Conservation (phyloP, 2,113 vertebrate species). For the Hystrix cristata region DNA sequence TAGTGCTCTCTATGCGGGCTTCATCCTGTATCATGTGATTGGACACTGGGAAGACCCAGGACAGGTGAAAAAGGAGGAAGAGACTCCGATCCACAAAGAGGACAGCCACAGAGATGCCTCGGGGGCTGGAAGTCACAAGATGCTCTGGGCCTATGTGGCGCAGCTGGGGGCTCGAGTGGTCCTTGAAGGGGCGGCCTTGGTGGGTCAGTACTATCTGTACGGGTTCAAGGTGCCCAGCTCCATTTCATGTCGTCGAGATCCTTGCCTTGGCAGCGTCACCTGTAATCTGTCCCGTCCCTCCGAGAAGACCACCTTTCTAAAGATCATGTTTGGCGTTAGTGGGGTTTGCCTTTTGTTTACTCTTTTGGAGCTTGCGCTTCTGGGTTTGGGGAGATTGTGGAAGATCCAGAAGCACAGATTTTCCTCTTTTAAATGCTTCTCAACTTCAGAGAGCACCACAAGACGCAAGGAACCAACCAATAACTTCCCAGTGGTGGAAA, state of each 20-base stretch:
- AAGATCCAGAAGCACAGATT: conserved; percentile 14
- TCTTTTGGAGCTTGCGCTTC: conserved; percentile 73
- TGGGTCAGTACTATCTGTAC: conserved; percentile 72
- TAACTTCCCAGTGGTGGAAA: conserved; percentile 40
- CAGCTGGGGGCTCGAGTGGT: conserved; percentile 69
- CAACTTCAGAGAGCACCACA: neutral
- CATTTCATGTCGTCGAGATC: conserved; percentile 71
- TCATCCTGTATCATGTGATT: conserved; percentile 68
- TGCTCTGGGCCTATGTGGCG: conserved; percentile 77
- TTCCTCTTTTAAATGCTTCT: neutral
- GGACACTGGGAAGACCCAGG: conserved; percentile 67
- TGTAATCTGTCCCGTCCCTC: conserved; percentile 70
- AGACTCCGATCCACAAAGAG: neutral
- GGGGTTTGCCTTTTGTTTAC: conserved; percentile 72
- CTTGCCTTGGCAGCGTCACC: conserved; percentile 72
- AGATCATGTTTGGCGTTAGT: conserved; percentile 77
- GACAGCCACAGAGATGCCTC: neutral
- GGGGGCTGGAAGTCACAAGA: neutral
- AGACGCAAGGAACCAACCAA: conserved; percentile 22
- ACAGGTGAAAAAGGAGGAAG: conserved; percentile 40
- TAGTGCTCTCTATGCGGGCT: conserved; percentile 56
- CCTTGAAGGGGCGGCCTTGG: conserved; percentile 73
- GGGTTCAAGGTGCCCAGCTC: conserved; percentile 73
- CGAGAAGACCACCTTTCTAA: conserved; percentile 79
- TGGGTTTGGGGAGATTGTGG: conserved; percentile 67